Conservation (phyloP, 2,888 invertebrate genomes). For the Rhabditoides inermis region DNA sequence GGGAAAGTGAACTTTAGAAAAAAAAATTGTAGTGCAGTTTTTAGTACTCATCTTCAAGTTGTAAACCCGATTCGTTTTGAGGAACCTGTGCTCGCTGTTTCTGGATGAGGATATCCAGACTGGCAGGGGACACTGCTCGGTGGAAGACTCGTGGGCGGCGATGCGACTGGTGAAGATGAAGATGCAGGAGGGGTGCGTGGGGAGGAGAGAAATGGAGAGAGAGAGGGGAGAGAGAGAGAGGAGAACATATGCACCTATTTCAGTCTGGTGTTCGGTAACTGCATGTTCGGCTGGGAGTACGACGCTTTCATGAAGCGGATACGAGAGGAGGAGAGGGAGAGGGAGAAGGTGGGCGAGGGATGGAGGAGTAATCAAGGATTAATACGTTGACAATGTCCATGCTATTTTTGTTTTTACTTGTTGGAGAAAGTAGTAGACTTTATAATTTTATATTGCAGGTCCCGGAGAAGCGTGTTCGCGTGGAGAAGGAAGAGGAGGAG, state of each 20-base stretch:
- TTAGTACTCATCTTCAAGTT: too few species aligned
- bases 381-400: too few species aligned
- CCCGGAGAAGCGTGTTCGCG: not conserved
- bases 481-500: constrained; percentile 4
- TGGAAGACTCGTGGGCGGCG: constrained; percentile 79
- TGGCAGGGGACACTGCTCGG: constrained; percentile 56
- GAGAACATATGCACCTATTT: not conserved
- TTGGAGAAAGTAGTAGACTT: too few species aligned
- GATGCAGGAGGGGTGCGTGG: constrained; percentile 63
- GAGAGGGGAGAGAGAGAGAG: not conserved
- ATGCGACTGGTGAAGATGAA: constrained; percentile 81
- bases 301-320: constrained; percentile 12
- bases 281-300: constrained; percentile 30
- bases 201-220: too few species aligned
- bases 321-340: too few species aligned
- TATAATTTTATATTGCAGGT: too few species aligned
- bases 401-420: too few species aligned
- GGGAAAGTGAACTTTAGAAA: too few species aligned
- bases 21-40: too few species aligned
- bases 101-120: constrained; percentile 68
- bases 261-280: constrained; percentile 31
- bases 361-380: too few species aligned
- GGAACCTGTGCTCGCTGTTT: constrained; percentile 70
- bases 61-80: too few species aligned
- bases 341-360: too few species aligned